Evolutionary conservation across 2,113 vertebrate species (phyloP), one percentile per base, ranked within the genome.

Genomic region (Merops nubicus): DNA sequence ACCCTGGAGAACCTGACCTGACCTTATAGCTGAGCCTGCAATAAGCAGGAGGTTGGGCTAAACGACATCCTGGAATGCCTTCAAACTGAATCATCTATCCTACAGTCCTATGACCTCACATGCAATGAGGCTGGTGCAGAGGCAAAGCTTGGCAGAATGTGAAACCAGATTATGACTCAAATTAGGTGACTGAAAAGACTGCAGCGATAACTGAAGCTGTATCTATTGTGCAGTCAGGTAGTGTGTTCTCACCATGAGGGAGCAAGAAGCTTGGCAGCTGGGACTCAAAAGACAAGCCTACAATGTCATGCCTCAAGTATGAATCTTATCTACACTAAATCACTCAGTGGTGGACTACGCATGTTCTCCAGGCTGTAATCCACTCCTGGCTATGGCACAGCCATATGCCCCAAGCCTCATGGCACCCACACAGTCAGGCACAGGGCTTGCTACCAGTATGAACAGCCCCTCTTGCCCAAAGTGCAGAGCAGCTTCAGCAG

Each of bases 321-420:
- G 45, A n/a, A 23, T 53, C 72, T 65, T 42, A 67, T 62, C 75
- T 23, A 42, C 69, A 79, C 63, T 91, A 12, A 63, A 84, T 48
- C 28, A 69, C 45, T 34, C 56, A 34, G 33, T 0, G 1, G 42
- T 31, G 75, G 47, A 72, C 10, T 2, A 78, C 48, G 47, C 56
- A 38, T 11, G 25, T 29, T 87, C 48, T 79, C 15, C 60, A 81
- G 56, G 43, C 56, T 85, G 64, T 31, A 68, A 89, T 78, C 38
- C 54, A 31, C 83, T 50, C 23, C 79, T 36, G 83, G 70, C 59
- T 25, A 34, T 11, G 31, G 69, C 77, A 40, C 29, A 60, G 57
- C 72, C 51, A 51, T 0, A 40, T 0, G 0, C 74, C 64, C 53
- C 50, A 6, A 20, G 59, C 62, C 20, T 26, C 20, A 42, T 0